phyloP scores from a whole-genome alignment of 2,113 vertebrate genomes.

The Psettodes erumei region DNA sequence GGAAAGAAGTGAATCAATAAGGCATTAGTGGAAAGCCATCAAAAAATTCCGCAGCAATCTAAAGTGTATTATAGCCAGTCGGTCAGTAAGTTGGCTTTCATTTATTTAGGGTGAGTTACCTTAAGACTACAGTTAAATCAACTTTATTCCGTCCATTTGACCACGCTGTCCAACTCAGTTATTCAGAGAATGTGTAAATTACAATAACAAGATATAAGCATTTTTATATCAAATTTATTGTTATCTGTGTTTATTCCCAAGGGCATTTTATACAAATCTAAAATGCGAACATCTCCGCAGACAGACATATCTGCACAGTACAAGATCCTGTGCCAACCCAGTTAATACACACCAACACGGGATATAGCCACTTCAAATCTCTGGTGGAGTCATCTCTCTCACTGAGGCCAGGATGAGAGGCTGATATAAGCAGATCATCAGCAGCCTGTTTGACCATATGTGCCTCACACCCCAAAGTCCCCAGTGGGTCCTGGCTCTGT shows the following conservation, averaged over 20 bases:
- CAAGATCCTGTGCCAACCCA: conserved; percentile 48
- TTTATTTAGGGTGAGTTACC: conserved; percentile 69
- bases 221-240: conserved; percentile 33
- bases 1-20: conserved; percentile 81
- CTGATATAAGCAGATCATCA: conserved; percentile 79
- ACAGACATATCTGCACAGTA: conserved; percentile 42
- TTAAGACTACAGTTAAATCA: conserved; percentile 74
- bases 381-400: conserved; percentile 51
- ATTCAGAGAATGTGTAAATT: conserved; percentile 62
- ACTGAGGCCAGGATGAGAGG: conserved; percentile 73
- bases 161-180: conserved; percentile 35
- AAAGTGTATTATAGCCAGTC: conserved; percentile 69
- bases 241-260: neutral
- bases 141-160: conserved; percentile 74
- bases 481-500: conserved; percentile 75
- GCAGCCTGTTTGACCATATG: conserved; percentile 84
- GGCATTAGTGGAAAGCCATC: conserved; percentile 79
- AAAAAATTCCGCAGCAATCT: conserved; percentile 63
- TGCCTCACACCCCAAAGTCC: conserved; percentile 78
- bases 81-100: conserved; percentile 69
- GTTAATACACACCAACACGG: conserved; percentile 48
- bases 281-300: conserved; percentile 19
- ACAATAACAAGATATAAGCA: conserved; percentile 39
- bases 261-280: conserved; percentile 12
- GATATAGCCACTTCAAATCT: conserved; percentile 57